phyloP scores from a whole-genome alignment of 2,888 invertebrate genomes.

The Synanthedon formicaeformis region DNA sequence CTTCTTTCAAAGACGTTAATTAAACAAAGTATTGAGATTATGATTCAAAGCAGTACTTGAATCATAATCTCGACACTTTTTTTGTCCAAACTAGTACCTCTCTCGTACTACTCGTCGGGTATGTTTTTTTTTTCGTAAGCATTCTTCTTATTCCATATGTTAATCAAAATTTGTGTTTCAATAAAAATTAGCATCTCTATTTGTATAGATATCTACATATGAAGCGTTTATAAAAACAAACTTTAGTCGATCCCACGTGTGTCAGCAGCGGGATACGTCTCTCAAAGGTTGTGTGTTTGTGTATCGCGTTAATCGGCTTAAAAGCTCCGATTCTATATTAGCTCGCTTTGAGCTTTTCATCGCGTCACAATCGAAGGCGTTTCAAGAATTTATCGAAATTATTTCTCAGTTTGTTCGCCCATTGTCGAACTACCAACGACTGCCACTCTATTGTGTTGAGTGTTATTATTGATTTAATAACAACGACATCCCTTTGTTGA shows the following conservation, averaged over 20 bases:
- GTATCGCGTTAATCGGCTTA: conserved; percentile 65
- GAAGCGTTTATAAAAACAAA: conserved; percentile 27
- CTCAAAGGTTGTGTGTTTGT: conserved; percentile 46
- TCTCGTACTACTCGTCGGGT: too few species aligned
- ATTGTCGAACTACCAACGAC: conserved; percentile 57
- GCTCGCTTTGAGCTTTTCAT: conserved; percentile 39
- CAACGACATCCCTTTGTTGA: conserved; percentile 47
- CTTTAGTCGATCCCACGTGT: conserved; percentile 36
- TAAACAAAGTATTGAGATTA: too few species aligned
- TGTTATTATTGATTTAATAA: conserved; percentile 67
- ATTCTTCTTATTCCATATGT: too few species aligned
- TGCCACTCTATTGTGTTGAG: conserved; percentile 33
- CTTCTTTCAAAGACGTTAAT: too few species aligned
- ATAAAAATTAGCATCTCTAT: too few species aligned
- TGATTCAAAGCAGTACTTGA: too few species aligned
- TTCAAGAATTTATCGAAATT: conserved; percentile 63
- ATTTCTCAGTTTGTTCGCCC: conserved; percentile 63
- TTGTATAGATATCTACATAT: too few species aligned
- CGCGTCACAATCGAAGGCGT: conserved; percentile 50
- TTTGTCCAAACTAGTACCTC: too few species aligned
- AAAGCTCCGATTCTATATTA: conserved; percentile 36
- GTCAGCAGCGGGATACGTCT: conserved; percentile 25
- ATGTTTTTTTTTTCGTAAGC: too few species aligned
- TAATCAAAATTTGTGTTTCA: too few species aligned
- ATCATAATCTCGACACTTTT: too few species aligned